Base-by-base conservation (phyloP, 2,888 invertebrate genomes). In the Ophion ellenae region DNA sequence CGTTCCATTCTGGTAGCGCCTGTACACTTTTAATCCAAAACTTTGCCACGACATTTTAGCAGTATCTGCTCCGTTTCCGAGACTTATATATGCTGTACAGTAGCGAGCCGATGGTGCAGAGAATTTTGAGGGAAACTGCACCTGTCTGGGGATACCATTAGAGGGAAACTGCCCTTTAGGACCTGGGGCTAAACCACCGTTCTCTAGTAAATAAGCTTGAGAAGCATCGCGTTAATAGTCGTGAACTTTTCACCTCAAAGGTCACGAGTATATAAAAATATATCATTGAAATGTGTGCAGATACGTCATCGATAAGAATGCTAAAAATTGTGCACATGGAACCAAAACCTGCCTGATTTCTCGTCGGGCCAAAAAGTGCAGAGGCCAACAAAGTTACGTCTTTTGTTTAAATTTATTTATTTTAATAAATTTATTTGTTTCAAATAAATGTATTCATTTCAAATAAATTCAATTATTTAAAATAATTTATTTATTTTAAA, bases 21-120 rank as follows among this genome's bases (percentile, higher is more conserved):
- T 20, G 66, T 81, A 73, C 73, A 85, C 81, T 85, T 85, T 85
- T 82, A 85, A 85, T 82, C 79, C 82, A 40, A 85, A 85, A 85
- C 78, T 85, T 85, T 85, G 75, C 66, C 14, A 66, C 78, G 70
- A 79, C 82, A 70, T 75, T 85, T 78, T 64, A 64, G 81, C 79
- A 70, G 75, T 82, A 66, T 82, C 70, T 61, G 78, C 78, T 74
- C 45, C 64, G 74, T 82, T 79, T 73, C 70, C 10, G 61, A 36
- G 59, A 28, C 57, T 69, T 28, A 36, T 45, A n/a, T n/a, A 20
- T 66, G 47, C n/a, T 45, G 36, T 47, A 78, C 40, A 40, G 17
- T 28, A 17, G 11, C 14, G 45, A 66, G 59, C 24, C 36, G 69
- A 45, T 45, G 79, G 9, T 40, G 28, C 63, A 57, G 75, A 66